Conservation (phyloP, 2,888 invertebrate genomes). For the Anarsia innoxiella region DNA sequence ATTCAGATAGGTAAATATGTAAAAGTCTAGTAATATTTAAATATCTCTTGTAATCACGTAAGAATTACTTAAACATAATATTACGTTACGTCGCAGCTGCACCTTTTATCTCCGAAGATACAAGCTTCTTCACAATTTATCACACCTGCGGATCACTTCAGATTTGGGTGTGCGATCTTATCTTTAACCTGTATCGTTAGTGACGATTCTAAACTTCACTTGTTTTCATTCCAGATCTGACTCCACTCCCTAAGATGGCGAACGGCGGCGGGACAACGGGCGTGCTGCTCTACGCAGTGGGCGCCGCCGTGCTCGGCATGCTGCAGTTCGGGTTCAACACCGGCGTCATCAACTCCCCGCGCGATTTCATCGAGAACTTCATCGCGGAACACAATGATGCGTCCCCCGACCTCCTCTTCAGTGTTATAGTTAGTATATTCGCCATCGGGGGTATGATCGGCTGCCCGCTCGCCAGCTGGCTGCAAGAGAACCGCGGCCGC, state of each 20-base stretch:
- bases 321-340: constrained; percentile 83
- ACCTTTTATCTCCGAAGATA: too few species aligned
- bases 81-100: too few species aligned
- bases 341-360: constrained; percentile 81
- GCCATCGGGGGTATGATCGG: constrained; percentile 87
- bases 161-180: too few species aligned
- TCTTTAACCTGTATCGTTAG: too few species aligned
- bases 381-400: constrained; percentile 73
- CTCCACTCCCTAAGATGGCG: constrained; percentile 53
- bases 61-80: too few species aligned
- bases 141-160: too few species aligned
- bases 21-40: too few species aligned
- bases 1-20: too few species aligned
- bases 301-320: constrained; percentile 81
- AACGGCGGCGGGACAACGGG: constrained; percentile 73
- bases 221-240: too few species aligned
- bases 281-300: constrained; percentile 78
- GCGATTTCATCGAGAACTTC: constrained; percentile 77
- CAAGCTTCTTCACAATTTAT: too few species aligned
- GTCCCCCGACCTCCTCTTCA: constrained; percentile 70
- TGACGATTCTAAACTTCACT: too few species aligned
- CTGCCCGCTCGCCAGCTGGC: constrained; percentile 82
- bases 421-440: constrained; percentile 83
- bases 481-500: constrained; percentile 81
- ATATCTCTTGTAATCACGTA: too few species aligned